These are phyloP conservation scores for Mola mola DNA, from an alignment of 2,113 vertebrate genomes.

Conservation along the genomic window DNA sequence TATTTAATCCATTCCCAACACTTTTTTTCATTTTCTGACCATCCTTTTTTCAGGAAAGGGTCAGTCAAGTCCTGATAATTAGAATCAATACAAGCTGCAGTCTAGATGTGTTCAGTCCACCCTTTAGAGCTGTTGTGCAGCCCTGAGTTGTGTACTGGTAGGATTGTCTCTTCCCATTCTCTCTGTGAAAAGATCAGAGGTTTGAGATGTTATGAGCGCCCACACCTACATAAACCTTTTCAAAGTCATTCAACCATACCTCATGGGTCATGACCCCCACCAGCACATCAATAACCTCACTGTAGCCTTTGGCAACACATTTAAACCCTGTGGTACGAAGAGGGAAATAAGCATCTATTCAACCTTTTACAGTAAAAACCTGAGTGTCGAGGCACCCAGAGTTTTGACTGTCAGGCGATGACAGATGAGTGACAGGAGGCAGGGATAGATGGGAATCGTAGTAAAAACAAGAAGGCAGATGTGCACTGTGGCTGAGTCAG, in stretches of 20 bases:
- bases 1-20: too few relatives aligned
- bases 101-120: neutral
- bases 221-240: slow-evolving; percentile 23
- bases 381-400: slow-evolving; percentile 40
- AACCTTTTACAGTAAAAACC: slow-evolving; percentile 68
- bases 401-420: slow-evolving; percentile 62
- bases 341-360: slow-evolving; percentile 29
- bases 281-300: slow-evolving; percentile 40
- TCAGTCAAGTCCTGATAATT: neutral
- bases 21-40: too few relatives aligned
- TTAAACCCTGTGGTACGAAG: slow-evolving; percentile 36
- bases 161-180: neutral
- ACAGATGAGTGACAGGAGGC: slow-evolving; percentile 67
- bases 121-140: slow-evolving; percentile 1
- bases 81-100: neutral
- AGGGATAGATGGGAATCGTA: slow-evolving; percentile 75
- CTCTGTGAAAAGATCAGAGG: slow-evolving; percentile 21
- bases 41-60: too few relatives aligned
- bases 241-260: slow-evolving; percentile 29
- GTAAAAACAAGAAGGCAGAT: slow-evolving; percentile 73
- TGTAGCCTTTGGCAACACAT: slow-evolving; percentile 29
- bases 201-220: slow-evolving; percentile 15
- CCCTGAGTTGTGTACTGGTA: neutral
- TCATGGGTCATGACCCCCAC: slow-evolving; percentile 49
- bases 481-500: slow-evolving; percentile 75